Conservation (phyloP, 2,888 invertebrate species). For the Cantharis rustica region DNA sequence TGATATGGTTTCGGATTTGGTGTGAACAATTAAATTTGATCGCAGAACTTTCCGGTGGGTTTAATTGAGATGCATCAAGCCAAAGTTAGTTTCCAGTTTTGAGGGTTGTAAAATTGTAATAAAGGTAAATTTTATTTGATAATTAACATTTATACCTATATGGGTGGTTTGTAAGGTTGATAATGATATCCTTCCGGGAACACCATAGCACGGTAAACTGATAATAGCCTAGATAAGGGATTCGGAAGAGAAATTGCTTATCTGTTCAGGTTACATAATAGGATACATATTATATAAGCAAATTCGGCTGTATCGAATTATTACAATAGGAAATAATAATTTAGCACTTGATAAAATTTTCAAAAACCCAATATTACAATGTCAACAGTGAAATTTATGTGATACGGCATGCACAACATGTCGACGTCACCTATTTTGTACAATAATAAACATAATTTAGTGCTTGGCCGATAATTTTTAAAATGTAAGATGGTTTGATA, state of each 20-base stretch:
- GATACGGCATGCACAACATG: not conserved
- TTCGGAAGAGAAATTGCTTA: slow-evolving; percentile 40
- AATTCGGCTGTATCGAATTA: slow-evolving; percentile 30
- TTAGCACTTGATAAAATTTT: slow-evolving; percentile 7
- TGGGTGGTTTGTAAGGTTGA: slow-evolving; percentile 45
- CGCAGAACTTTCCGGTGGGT: not conserved
- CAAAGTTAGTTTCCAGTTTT: not conserved
- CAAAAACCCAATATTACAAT: not conserved
- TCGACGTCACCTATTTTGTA: not conserved
- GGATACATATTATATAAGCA: slow-evolving; percentile 42
- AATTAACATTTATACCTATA: slow-evolving; percentile 4
- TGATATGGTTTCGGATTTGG: not conserved
- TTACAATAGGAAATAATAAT: slow-evolving; percentile 10
- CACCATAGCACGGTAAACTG: slow-evolving; percentile 47
- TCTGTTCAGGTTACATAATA: slow-evolving; percentile 43
- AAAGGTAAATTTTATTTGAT: not conserved
- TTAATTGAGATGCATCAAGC: not conserved
- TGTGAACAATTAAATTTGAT: not conserved
- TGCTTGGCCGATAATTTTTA: not conserved
- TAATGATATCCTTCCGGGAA: slow-evolving; percentile 51
- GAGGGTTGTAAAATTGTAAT: not conserved
- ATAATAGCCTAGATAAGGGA: slow-evolving; percentile 49
- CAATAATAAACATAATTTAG: not conserved
- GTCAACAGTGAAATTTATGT: not conserved
- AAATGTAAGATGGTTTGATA: slow-evolving; percentile 9